A percentile compares a stretch with the other conserved stretches of the same genome.
Evolutionary conservation across 2,888 invertebrate genomes (phyloP).

Genomic region (Hybos culiciformis): DNA sequence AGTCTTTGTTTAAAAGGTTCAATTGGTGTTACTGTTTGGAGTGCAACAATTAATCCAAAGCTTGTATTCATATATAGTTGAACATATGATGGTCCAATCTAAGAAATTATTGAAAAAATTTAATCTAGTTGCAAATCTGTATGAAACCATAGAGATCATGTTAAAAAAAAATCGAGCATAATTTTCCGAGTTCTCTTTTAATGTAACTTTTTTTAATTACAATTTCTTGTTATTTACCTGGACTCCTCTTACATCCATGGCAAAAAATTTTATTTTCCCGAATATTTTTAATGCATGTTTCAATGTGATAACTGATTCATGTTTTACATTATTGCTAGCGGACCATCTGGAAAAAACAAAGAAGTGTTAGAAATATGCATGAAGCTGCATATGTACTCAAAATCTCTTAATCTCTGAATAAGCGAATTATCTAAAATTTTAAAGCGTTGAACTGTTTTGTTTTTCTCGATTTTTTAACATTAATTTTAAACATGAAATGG

Average conservation of each 20-base stretch:
- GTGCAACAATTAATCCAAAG: slow-evolving; percentile 46
- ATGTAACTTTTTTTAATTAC: background rate
- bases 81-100: slow-evolving; percentile 67
- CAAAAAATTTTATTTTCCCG: slow-evolving; percentile 41
- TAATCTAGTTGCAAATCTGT: background rate
- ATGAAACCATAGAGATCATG: background rate
- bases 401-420: too few species aligned
- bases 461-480: too few species aligned
- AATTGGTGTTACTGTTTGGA: slow-evolving; percentile 67
- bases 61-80: slow-evolving; percentile 47
- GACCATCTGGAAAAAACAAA: slow-evolving; percentile 35
- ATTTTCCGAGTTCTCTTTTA: background rate
- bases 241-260: slow-evolving; percentile 46
- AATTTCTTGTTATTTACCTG: slow-evolving; percentile 43
- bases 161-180: background rate
- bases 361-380: background rate
- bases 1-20: slow-evolving; percentile 64
- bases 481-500: too few species aligned
- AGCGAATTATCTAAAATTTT: too few species aligned
- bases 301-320: slow-evolving; percentile 26
- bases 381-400: background rate
- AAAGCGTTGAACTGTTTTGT: too few species aligned
- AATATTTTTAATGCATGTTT: slow-evolving; percentile 50
- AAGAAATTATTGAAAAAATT: slow-evolving; percentile 11
- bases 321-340: slow-evolving; percentile 18